These are phyloP conservation scores for Thelaira solivaga DNA, from an alignment of 2,888 invertebrate genomes.

Conservation along the genomic window DNA sequence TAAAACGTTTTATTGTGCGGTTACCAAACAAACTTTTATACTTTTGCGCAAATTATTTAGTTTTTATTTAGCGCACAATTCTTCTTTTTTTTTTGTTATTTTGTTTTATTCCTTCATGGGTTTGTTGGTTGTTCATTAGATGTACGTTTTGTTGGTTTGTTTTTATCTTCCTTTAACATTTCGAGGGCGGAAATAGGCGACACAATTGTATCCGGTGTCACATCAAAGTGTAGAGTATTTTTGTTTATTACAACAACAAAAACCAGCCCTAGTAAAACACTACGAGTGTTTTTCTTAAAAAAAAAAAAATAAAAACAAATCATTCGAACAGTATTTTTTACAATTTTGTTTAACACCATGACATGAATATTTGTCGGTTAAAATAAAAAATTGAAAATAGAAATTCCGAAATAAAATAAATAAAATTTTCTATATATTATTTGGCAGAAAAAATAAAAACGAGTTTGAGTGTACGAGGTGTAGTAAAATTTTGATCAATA, in stretches of 20 bases:
- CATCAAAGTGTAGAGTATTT: conserved; percentile 39
- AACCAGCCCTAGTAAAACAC: background rate
- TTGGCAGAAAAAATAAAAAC: background rate
- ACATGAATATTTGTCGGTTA: conserved; percentile 22
- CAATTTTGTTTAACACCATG: conserved; percentile 12
- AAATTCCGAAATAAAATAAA: background rate
- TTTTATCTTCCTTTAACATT: conserved; percentile 11
- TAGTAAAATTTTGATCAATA: too few species aligned
- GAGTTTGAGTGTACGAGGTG: too few species aligned
- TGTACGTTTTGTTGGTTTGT: background rate
- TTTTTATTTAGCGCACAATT: conserved; percentile 15
- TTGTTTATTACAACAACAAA: conserved; percentile 20
- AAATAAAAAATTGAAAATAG: background rate
- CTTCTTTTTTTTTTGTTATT: background rate
- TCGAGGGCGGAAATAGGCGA: conserved; percentile 52
- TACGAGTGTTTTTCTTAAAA: too few species aligned
- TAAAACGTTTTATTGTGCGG: conserved; percentile 18
- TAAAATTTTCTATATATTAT: conserved; percentile 8
- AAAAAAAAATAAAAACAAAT: conserved; percentile 17
- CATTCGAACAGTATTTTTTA: conserved; percentile 8
- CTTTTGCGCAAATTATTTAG: conserved; percentile 40
- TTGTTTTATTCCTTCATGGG: background rate
- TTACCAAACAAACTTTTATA: background rate
- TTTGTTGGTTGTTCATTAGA: conserved; percentile 15
- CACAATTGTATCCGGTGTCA: conserved; percentile 50